A percentile compares a stretch with the other conserved stretches of the same genome.
Evolutionary conservation across 1,140 invertebrate genomes (phyloP).

Genomic region (Phymastichus coffea): DNA sequence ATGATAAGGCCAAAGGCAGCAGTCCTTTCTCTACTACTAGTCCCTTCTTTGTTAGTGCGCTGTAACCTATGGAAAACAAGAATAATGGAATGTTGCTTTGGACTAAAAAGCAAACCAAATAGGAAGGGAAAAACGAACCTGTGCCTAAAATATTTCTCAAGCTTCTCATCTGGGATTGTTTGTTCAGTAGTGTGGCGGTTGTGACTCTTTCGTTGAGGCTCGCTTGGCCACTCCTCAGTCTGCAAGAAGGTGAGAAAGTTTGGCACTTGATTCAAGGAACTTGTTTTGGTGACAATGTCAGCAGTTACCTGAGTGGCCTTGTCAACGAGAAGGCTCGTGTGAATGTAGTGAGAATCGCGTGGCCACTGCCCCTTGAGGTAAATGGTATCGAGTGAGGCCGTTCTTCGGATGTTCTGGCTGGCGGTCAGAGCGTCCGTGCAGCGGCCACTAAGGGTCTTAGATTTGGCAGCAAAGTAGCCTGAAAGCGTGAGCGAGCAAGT

Average conservation of each 20-base stretch:
- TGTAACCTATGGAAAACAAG: conserved; percentile 44
- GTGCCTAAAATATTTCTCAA: conserved; percentile 60
- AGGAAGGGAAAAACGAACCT: conserved; percentile 37
- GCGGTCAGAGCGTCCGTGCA: conserved; percentile 51
- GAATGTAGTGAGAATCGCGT: conserved; percentile 66
- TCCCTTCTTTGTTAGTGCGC: conserved; percentile 55
- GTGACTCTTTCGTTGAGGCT: conserved; percentile 57
- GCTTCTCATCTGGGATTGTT: conserved; percentile 56
- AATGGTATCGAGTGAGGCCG: conserved; percentile 75
- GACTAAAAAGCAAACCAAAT: not conserved
- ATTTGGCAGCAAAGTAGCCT: conserved; percentile 59
- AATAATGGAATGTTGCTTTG: not conserved
- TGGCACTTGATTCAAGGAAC: conserved; percentile 1
- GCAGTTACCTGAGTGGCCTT: conserved; percentile 72
- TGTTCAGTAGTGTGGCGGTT: conserved; percentile 50
- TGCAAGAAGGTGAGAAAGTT: conserved; percentile 36
- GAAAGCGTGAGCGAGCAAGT: not conserved
- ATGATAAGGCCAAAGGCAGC: conserved; percentile 56
- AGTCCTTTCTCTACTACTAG: conserved; percentile 55
- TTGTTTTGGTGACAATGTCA: too few species aligned
- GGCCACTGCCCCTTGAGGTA: conserved; percentile 77
- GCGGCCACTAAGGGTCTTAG: conserved; percentile 59
- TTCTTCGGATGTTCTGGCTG: conserved; percentile 64
- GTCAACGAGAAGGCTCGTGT: conserved; percentile 68
- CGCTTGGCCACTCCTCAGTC: conserved; percentile 69